Percentiles rank a stretch among this genome's conserved stretches.
Evolutionary conservation across 2,888 invertebrate genomes (phyloP).

Genomic region (Xylota sylvarum): DNA sequence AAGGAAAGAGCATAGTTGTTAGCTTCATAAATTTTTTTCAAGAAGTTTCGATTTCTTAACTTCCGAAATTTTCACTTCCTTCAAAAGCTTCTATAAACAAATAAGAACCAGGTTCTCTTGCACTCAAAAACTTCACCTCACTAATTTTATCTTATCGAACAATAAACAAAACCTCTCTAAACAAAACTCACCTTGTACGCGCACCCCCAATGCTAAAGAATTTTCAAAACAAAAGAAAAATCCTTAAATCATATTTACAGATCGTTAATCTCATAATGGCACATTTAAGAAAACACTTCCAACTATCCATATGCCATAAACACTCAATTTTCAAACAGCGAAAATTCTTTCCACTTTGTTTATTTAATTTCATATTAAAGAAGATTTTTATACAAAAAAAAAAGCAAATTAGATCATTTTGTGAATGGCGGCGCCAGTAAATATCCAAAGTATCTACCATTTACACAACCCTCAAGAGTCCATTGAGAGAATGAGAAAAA

Average conservation of each 20-base stretch:
- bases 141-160: conserved; percentile 5
- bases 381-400: conserved; percentile 12
- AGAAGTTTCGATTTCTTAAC: no score
- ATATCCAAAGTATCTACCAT: conserved; percentile 39
- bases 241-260: conserved; percentile 38
- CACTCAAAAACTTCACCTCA: neutral
- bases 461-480: conserved; percentile 8
- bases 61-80: neutral
- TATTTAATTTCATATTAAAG: conserved; percentile 40
- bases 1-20: no score
- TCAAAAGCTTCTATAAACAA: neutral
- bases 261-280: conserved; percentile 35
- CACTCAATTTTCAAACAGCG: conserved; percentile 15
- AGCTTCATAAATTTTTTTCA: no score
- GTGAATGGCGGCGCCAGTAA: conserved; percentile 24
- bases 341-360: conserved; percentile 33
- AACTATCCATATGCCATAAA: conserved; percentile 11
- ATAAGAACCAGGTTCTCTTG: neutral
- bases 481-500: conserved; percentile 15
- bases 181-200: conserved; percentile 20
- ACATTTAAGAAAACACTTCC: conserved; percentile 32
- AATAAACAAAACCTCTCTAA: conserved; percentile 49
- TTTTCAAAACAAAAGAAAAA: conserved; percentile 7
- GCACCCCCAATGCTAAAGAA: neutral
- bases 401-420: conserved; percentile 30